Base-by-base conservation (phyloP, 2,888 invertebrate species). In the Piscicola geometra region DNA sequence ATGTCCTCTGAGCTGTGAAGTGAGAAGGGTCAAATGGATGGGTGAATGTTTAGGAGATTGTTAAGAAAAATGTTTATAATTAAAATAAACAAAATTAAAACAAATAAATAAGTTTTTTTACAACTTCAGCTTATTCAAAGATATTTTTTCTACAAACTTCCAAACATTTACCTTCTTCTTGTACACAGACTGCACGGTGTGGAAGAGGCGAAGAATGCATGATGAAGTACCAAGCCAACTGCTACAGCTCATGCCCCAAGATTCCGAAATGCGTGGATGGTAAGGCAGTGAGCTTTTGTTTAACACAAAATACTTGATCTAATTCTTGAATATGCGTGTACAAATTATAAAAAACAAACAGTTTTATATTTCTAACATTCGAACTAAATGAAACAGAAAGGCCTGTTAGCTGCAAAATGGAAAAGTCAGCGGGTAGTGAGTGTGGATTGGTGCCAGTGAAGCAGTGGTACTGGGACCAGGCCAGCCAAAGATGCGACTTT, bases 401-500 rank as follows among this genome's bases (percentile, higher is more conserved):
- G 35, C 60, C 36, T n/a, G 5, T 56, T 9, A 32, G 21, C 66
- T 76, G 76, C 32, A n/a, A 25, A 30, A 25, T 28, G 64, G 76
- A 21, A 21, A 30, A n/a, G 32, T 35, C 52, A 36, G 30, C 52
- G 36, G 76, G 76, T 30, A 1, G 33, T 28, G n/a, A 60, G 25
- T 76, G 76, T 25, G 25, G 41, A 1, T 35, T n/a, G 25, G 25
- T 47, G 3, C 71, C 71, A 47, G 25, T 47, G 18, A 52, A 35
- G 56, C 76, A 71, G 64, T 76, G 71, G 71, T 71, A 56, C 50
- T 76, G 64, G 66, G 56, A 66, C 50, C 32, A 41, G 21, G 25
- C 71, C 1, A 28, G 25, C 30, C 25, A 76, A 18, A 21, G 52
- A 18, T 76, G 76, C 50, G 41, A 66, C n/a, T 18, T 32, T 0